Base-by-base conservation (phyloP, 2,797 vertebrate genomes). In the Novumbra hubbsi region DNA sequence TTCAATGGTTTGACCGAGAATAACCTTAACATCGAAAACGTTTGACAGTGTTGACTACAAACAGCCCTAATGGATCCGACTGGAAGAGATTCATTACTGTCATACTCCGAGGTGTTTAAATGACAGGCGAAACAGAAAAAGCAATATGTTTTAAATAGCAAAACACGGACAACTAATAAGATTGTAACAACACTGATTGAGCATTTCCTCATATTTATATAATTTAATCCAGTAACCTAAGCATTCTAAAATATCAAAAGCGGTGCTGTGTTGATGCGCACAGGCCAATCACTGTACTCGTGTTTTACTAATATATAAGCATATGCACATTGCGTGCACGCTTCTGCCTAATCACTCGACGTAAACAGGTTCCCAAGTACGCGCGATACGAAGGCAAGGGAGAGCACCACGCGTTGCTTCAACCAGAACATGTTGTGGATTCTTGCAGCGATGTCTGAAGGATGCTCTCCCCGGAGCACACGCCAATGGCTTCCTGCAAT, bases 1-100 rank as follows among this genome's bases (percentile, higher is more conserved):
- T 74, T 68, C n/a, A 80, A 70, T 78, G 27, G 79, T 79, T 77
- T 87, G 87, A 75, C 83, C 83, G 73, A 71, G n/a, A 82, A 82
- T 90, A 90, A 49, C n/a, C 24, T 50, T 38, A 77, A 83, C 80
- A 79, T 78, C 63, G 76, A 62, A 65, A 41, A 77, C 24, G 49
- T 74, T 5, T 83, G 84, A 88, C 82, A 89, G 80, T 81, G 6
- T 48, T 79, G 81, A 64, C 34, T 57, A 70, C 48, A 16, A 70
- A 34, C 45, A 49, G 21, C 14, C 7, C 48, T 6, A 24, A 45
- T 27, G 21, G 15, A 45, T 34, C 30, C 0, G 63, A 1, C 63
- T 17, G 63, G 27, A 28, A 16, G 63, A 7, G 27, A 34, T 65
- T 24, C 0, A 60, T 24, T 24, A 24, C 55, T 24, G 21, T 24